Percentiles rank a stretch among this genome's conserved stretches.
phyloP scores from a whole-genome alignment of 2,797 vertebrate genomes.

The Sardinella longiceps region DNA sequence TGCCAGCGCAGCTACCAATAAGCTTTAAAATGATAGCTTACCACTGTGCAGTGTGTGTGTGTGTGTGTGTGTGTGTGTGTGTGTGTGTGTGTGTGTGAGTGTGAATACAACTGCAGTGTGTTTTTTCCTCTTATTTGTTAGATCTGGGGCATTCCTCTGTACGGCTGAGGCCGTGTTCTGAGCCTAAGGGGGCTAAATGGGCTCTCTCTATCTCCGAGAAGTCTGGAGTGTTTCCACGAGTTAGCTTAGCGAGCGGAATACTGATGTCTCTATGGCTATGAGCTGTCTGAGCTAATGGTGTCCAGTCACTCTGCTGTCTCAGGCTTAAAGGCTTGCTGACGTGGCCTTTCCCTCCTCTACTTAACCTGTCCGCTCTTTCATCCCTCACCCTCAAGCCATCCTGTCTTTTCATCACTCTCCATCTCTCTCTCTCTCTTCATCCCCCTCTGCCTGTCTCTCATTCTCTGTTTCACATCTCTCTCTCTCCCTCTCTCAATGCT shows the following conservation, averaged over 20 bases:
- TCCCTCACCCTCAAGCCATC: not conserved
- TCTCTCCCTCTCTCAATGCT: not conserved
- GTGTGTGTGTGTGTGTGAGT: not conserved
- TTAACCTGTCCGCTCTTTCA: not conserved
- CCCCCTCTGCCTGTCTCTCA: not conserved
- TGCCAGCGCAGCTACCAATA: not conserved
- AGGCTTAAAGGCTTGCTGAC: not conserved
- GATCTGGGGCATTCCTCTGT: not conserved
- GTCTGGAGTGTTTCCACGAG: not conserved
- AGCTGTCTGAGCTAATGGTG: too few species aligned
- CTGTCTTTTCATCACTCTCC: not conserved
- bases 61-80: not conserved
- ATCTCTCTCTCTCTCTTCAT: not conserved
- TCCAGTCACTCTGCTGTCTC: not conserved
- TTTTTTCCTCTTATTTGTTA: constrained; percentile 8
- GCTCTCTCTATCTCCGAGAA: not conserved
- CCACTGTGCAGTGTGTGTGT: not conserved
- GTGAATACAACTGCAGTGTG: constrained; percentile 7
- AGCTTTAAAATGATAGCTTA: constrained; percentile 8
- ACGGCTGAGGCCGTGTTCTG: not conserved
- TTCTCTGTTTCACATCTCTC: not conserved
- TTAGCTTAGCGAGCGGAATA: not conserved
- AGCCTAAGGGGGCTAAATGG: not conserved
- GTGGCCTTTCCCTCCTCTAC: not conserved
- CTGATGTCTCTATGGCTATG: not conserved